Conservation (phyloP, 2,888 invertebrate genomes). For the Athalia cordata region DNA sequence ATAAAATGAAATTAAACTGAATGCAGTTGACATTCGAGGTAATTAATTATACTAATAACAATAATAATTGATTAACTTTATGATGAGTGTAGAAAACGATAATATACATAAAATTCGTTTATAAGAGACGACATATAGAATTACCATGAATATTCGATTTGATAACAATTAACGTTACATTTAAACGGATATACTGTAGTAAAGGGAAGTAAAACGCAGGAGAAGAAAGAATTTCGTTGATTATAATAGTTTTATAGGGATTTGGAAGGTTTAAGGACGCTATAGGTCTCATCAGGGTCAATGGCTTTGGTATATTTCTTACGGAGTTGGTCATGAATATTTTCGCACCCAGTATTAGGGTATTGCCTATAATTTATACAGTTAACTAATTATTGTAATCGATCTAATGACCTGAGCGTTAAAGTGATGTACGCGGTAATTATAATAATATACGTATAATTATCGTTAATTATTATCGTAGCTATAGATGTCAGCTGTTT, state of each 20-base stretch:
- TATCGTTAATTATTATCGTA: conserved; percentile 12
- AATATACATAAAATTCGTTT: no score
- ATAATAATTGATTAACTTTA: not conserved
- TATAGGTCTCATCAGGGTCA: not conserved
- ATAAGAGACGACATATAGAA: no score
- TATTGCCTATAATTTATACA: conserved; percentile 1
- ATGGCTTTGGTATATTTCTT: conserved; percentile 12
- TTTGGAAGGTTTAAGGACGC: no score
- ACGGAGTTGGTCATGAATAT: conserved; percentile 22
- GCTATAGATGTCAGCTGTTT: not conserved
- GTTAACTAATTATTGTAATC: conserved; percentile 4
- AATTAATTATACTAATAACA: conserved; percentile 20
- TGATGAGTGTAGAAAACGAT: not conserved
- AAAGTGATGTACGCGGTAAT: not conserved
- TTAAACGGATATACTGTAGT: no score
- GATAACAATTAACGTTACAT: no score
- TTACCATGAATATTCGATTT: no score
- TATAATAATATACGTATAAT: conserved; percentile 5
- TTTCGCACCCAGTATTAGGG: conserved; percentile 20
- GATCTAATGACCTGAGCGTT: not conserved
- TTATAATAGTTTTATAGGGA: no score
- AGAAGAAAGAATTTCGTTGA: no score
- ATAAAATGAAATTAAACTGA: conserved; percentile 57
- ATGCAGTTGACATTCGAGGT: conserved; percentile 45
- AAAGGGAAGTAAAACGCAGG: no score